Percentiles rank a stretch among this genome's conserved stretches.
These are phyloP conservation scores for Drosophila algonquin DNA, from an alignment of 2,888 invertebrate genomes.

Conservation along the genomic window DNA sequence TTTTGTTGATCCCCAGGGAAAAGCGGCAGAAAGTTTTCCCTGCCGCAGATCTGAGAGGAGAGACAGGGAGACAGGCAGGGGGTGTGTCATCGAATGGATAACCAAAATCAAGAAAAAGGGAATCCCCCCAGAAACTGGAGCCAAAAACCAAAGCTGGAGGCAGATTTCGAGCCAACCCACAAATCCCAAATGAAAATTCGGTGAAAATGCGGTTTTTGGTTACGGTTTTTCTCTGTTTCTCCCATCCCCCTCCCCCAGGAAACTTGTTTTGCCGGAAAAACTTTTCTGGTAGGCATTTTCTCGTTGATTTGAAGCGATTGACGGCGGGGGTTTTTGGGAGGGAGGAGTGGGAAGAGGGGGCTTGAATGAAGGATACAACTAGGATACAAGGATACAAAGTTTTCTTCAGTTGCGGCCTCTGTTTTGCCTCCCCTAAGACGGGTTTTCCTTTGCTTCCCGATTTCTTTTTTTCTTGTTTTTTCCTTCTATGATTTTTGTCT, in stretches of 20 bases:
- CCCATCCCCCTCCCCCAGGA: slow-evolving; percentile 13
- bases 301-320: slow-evolving; percentile 60
- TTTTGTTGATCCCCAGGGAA: slow-evolving; percentile 74
- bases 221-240: slow-evolving; percentile 79
- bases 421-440: too few species aligned
- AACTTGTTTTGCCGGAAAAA: slow-evolving; percentile 63
- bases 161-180: slow-evolving; percentile 52
- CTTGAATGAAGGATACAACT: not conserved
- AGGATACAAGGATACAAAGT: slow-evolving; percentile 48
- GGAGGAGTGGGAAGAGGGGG: not conserved
- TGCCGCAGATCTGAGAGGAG: slow-evolving; percentile 6
- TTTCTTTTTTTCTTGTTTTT: slow-evolving; percentile 40
- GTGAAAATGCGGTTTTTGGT: slow-evolving; percentile 81
- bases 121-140: not conserved
- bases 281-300: slow-evolving; percentile 71
- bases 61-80: slow-evolving; percentile 17
- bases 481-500: slow-evolving; percentile 55
- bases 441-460: too few species aligned
- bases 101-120: slow-evolving; percentile 31
- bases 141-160: slow-evolving; percentile 27
- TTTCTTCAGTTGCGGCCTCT: slow-evolving; percentile 50
- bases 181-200: slow-evolving; percentile 63
- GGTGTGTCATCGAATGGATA: slow-evolving; percentile 43
- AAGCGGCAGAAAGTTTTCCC: slow-evolving; percentile 26
- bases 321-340: not conserved